Evolutionary conservation across 2,888 invertebrate genomes (phyloP), one percentile per base, ranked within the genome.

Genomic region (Notocelia uddmanniana): DNA sequence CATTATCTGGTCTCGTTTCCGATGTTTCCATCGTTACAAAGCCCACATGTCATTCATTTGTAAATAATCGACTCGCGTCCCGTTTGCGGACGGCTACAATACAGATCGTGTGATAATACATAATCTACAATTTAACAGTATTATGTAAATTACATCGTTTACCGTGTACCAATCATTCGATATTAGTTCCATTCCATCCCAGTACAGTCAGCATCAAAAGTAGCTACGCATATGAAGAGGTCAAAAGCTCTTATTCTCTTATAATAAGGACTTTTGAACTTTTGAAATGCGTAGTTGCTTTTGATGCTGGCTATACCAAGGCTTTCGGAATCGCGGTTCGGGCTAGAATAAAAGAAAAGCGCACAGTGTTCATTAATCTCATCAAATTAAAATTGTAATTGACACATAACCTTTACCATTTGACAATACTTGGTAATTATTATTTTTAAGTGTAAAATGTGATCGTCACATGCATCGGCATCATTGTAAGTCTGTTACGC

Each of bases 371-470:
- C 87, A 88, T 87, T 83, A 81, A 87, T 83, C 87, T 89, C 83
- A 87, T 84, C 81, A 79, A 77, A 76, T 74, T 77, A 80, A 75
- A 77, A 77, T 76, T 75, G 76, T 77, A 75, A 76, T 85, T 80
- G 81, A 87, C 83, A 87, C 83, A 81, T 86, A 74, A 88, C 84
- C 85, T 89, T 89, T 89, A 86, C 91, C 91, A 89, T 89, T 92
- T 91, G 93, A 93, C 93, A 93, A 93, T 93, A 93, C 91, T 91
- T 93, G 92, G 91, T 92, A 91, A 93, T 89, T 89, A 90, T 91
- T 85, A 91, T 88, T 91, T 90, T 87, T 92, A 91, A 92, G 90
- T 89, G 85, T 90, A 89, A 87, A 88, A 86, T 89, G 90, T 91
- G 92, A 91, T 90, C 78, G 81, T 87, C 84, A 88, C 85, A 83